Conservation (phyloP, 1,140 invertebrate genomes). For the Drosophila seguyi region DNA sequence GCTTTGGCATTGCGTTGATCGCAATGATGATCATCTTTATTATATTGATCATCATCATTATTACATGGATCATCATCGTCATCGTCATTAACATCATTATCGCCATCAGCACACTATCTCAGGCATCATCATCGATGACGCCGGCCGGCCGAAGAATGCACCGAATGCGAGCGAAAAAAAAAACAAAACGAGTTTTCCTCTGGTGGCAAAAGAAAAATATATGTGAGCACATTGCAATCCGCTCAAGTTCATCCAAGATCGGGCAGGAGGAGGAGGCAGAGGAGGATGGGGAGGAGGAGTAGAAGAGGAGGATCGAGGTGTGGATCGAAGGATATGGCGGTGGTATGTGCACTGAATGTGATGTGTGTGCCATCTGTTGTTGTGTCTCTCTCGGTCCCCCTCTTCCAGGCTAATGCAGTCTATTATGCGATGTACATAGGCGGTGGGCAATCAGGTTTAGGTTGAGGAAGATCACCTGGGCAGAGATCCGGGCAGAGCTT, state of each 20-base stretch:
- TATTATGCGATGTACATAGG: conserved; percentile 34
- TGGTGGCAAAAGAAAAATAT: conserved; percentile 22
- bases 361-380: conserved; percentile 43
- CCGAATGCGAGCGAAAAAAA: conserved; percentile 13
- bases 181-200: conserved; percentile 22
- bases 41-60: conserved; percentile 32
- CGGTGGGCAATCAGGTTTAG: conserved; percentile 35
- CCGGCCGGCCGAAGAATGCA: conserved; percentile 68
- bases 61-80: conserved; percentile 22
- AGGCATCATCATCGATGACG: conserved; percentile 73
- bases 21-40: conserved; percentile 46
- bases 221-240: conserved; percentile 33
- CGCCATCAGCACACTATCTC: conserved; percentile 37
- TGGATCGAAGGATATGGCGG: conserved; percentile 14
- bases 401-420: conserved; percentile 41
- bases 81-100: conserved; percentile 51
- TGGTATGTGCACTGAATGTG: conserved; percentile 35
- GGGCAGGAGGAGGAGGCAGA: conserved; percentile 5
- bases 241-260: conserved; percentile 44
- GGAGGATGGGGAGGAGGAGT: neutral
- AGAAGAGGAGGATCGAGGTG: conserved; percentile 5
- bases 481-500: neutral
- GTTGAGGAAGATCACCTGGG: conserved; percentile 16
- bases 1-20: conserved; percentile 48
- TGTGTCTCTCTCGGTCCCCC: neutral